Conservation (phyloP, 2,113 vertebrate genomes). For the Serinus canaria region DNA sequence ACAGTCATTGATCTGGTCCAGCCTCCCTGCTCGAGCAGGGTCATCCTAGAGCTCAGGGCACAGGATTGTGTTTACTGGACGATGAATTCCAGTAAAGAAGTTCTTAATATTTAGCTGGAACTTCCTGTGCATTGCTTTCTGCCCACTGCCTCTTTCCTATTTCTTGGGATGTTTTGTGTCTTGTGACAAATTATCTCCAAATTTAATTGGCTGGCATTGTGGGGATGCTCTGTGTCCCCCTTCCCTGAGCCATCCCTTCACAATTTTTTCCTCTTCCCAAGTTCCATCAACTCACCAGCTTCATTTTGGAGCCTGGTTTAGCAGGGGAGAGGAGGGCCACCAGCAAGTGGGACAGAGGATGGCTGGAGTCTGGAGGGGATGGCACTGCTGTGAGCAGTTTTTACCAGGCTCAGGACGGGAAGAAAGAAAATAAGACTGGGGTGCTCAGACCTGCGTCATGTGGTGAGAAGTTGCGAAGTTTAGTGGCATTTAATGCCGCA, state of each 20-base stretch:
- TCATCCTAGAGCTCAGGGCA: neutral
- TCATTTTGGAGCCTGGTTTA: neutral
- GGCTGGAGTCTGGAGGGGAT: neutral
- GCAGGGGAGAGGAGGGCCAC: neutral
- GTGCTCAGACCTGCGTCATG: neutral
- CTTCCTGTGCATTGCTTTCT: neutral
- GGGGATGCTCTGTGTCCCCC: rapidly evolving
- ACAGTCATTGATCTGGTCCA: rapidly evolving
- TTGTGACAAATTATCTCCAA: neutral
- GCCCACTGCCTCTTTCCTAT: neutral
- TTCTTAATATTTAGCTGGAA: neutral
- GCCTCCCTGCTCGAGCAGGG: neutral
- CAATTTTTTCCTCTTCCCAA: neutral
- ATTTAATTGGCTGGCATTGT: rapidly evolving
- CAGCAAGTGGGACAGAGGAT: neutral
- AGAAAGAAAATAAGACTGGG: neutral
- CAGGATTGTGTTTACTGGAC: neutral
- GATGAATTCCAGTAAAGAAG: neutral
- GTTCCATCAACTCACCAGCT: neutral
- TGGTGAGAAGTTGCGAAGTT: neutral
- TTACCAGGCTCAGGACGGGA: neutral
- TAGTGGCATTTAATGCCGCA: no score
- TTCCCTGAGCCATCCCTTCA: rapidly evolving
- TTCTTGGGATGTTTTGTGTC: neutral
- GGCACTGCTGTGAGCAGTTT: rapidly evolving